phyloP scores from a whole-genome alignment of 2,113 vertebrate species.

The Eupsittula cactorum region DNA sequence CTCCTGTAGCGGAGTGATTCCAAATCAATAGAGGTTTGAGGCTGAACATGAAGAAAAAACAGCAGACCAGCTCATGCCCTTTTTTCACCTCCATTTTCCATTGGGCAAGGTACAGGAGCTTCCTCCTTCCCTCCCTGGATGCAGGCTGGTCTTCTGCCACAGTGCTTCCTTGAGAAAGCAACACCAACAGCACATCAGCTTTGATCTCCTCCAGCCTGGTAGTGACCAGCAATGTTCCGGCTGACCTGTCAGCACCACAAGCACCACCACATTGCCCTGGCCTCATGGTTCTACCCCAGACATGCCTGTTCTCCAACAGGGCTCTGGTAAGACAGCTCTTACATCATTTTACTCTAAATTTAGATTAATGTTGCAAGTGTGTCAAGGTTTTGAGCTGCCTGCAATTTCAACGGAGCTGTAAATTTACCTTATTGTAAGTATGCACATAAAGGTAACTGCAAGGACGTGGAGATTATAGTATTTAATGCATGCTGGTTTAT shows the following conservation, averaged over 20 bases:
- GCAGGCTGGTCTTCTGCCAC: background rate
- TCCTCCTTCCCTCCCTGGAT: background rate
- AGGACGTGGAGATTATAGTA: background rate
- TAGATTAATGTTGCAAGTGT: background rate
- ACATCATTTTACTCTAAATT: background rate
- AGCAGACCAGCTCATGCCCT: background rate
- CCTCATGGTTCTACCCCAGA: rapidly evolving
- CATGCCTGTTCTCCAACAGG: no score
- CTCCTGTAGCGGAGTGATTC: background rate
- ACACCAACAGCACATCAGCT: background rate
- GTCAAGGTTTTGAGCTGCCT: background rate
- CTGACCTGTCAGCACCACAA: background rate
- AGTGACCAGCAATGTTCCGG: no score
- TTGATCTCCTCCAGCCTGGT: background rate
- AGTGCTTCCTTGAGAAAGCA: background rate
- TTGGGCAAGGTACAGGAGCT: rapidly evolving
- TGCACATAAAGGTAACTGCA: constrained; percentile 1
- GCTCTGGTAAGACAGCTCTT: background rate
- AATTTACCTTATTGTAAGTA: background rate
- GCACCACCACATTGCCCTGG: background rate
- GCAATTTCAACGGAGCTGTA: background rate
- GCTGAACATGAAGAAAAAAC: background rate
- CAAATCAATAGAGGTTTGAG: background rate
- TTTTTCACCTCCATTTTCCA: background rate
- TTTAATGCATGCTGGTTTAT: constrained; percentile 31